A percentile compares a stretch with the other conserved stretches of the same genome.
Conservation (phyloP, 2,113 vertebrate genomes). For the Cairina moschata region DNA sequence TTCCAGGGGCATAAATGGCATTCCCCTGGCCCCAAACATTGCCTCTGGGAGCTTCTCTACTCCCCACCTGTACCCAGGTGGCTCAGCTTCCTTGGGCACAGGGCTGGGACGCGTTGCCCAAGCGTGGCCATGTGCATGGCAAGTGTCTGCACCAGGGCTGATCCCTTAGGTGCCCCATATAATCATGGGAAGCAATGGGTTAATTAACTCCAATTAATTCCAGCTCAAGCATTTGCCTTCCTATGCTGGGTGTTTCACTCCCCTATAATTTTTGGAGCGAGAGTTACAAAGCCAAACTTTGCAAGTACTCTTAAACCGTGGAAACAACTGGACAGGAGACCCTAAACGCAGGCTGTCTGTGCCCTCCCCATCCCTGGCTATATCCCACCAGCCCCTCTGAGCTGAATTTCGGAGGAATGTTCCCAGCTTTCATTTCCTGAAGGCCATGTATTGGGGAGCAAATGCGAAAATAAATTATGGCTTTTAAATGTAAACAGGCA, state of each 20-base stretch:
- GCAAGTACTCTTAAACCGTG: not conserved
- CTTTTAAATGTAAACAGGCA: not conserved
- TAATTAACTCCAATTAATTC: not conserved
- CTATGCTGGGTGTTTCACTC: not conserved
- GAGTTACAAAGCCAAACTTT: not conserved
- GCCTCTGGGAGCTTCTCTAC: fast-evolving
- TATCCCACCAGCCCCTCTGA: not conserved
- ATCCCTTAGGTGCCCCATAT: not conserved
- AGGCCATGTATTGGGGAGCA: not conserved
- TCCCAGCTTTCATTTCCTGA: not conserved
- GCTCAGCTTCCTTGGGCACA: not conserved
- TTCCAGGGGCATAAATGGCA: not conserved
- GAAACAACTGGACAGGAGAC: not conserved
- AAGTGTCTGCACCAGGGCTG: not conserved
- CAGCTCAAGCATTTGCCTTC: not conserved
- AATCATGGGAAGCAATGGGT: not conserved
- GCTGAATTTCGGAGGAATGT: not conserved
- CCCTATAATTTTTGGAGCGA: not conserved
- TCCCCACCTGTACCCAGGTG: fast-evolving
- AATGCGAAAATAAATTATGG: not conserved
- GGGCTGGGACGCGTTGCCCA: not conserved
- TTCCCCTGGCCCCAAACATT: not conserved
- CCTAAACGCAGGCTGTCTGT: not conserved
- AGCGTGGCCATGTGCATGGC: not conserved
- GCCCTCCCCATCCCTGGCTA: not conserved